Base-by-base conservation (phyloP, 2,113 vertebrate species). In the Scatophagus argus region DNA sequence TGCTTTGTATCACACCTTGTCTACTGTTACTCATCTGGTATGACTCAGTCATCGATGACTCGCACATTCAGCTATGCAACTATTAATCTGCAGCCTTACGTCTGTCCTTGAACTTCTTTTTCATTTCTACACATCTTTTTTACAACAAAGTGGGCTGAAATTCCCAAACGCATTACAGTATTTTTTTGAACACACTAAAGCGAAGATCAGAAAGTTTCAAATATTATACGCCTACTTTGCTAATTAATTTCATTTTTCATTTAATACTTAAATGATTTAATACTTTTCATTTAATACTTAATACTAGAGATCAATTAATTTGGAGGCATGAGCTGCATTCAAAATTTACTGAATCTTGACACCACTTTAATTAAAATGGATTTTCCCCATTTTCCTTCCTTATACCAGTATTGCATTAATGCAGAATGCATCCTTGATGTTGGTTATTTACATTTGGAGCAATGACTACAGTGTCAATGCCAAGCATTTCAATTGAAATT, bases 11-110 rank as follows among this genome's bases (percentile, higher is more conserved):
- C 4, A 21, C 0, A 25, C 38, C 2, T 16, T 51, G 56, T 17
- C 31, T 31, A 8, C n/a, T 36, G 13, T 81, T 74, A 64, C 67
- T 86, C 68, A 73, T 75, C 66, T 51, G 38, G 31, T 31, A 16
- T 86, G 80, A 86, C 77, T 91, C 84, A 85, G 23, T 55, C 54
- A 7, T 27, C 3, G 31, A 79, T 88, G 86, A 89, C 74, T 85
- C 86, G 79, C 29, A n/a, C 31, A 67, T 44, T 29, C 38, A 58
- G 3, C 36, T 38, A 51, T 73, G 43, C 43, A 85, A 5, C 41
- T 19, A 8, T 21, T 52, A 31, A 67, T 41, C 44, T 62, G 21
- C 10, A 60, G 75, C 62, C 34, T 72, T 51, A 58, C 34, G 8
- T 62, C 47, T 60, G 65, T 80, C 58, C 71, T 78, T 71, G 32